phyloP scores from a whole-genome alignment of 1,140 invertebrate species.

The Drosophila suzukii region DNA sequence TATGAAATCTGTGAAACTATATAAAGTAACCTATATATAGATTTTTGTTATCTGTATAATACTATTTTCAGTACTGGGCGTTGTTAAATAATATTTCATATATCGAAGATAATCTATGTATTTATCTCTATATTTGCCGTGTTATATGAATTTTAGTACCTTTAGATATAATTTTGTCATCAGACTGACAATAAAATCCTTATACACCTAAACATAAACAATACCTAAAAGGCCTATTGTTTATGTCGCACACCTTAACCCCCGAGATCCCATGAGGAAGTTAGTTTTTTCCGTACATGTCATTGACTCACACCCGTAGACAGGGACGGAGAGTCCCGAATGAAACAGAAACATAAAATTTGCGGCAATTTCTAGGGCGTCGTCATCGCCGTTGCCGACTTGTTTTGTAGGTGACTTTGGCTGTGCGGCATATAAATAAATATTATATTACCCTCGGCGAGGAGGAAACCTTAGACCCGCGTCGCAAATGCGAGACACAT shows the following conservation, averaged over 20 bases:
- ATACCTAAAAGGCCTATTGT: neutral
- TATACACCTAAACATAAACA: neutral
- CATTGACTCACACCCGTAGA: slow-evolving; percentile 46
- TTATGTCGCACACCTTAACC: slow-evolving; percentile 37
- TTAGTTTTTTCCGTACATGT: slow-evolving; percentile 41
- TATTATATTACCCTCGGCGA: slow-evolving; percentile 68
- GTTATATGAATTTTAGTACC: too few species aligned
- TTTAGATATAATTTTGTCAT: too few species aligned
- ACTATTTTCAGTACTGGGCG: too few species aligned
- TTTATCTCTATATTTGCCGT: too few species aligned
- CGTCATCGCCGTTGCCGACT: slow-evolving; percentile 30
- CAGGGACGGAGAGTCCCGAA: slow-evolving; percentile 3
- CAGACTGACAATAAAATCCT: too few species aligned
- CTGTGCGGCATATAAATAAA: slow-evolving; percentile 75
- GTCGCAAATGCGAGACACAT: slow-evolving; percentile 24
- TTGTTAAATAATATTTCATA: too few species aligned
- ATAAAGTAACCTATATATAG: too few species aligned
- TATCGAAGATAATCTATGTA: too few species aligned
- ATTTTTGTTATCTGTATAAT: too few species aligned
- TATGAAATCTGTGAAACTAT: too few species aligned
- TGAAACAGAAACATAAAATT: slow-evolving; percentile 37
- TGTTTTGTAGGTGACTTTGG: slow-evolving; percentile 54
- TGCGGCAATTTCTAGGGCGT: slow-evolving; percentile 54
- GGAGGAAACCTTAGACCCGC: slow-evolving; percentile 65
- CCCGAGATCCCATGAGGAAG: slow-evolving; percentile 32